Evolutionary conservation across 92 coral and sea anemone species (phyloP).

Genomic region (Hydrozoanthus gracilis): DNA sequence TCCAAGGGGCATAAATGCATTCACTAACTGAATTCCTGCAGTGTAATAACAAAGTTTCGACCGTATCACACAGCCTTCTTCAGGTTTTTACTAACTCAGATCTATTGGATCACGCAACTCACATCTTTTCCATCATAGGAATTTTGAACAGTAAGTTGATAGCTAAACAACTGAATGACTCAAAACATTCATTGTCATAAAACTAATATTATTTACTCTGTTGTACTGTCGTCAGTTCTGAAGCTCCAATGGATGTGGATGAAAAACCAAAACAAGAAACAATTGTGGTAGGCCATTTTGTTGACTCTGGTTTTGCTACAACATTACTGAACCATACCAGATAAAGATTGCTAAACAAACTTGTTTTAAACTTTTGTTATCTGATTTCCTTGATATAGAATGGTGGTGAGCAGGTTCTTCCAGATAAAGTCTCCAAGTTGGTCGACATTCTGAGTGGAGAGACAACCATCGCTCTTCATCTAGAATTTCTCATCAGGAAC

Average conservation of each 20-base stretch:
- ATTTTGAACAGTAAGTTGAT: background rate
- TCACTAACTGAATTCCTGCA: no score
- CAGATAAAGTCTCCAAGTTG: conserved; percentile 88
- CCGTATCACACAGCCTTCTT: no score
- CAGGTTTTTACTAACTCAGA: no score
- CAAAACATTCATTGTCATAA: background rate
- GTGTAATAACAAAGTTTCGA: no score
- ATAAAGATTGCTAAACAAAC: no score
- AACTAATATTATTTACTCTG: background rate
- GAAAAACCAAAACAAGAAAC: conserved; percentile 74
- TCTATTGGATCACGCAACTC: no score
- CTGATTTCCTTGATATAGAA: conserved; percentile 60
- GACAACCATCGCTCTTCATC: conserved; percentile 88
- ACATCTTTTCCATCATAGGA: background rate
- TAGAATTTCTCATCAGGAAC: conserved; percentile 94
- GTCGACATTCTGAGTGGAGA: conserved; percentile 93
- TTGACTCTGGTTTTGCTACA: no score
- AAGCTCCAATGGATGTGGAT: conserved; percentile 82
- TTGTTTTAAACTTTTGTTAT: no score
- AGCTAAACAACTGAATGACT: no score
- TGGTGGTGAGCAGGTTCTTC: conserved; percentile 84
- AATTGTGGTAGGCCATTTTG: conserved; percentile 53
- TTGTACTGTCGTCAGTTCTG: conserved; percentile 34
- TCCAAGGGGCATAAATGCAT: no score
- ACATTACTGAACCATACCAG: no score